phyloP scores from a whole-genome alignment of 2,113 vertebrate species.

The Salvelinus sp. region DNA sequence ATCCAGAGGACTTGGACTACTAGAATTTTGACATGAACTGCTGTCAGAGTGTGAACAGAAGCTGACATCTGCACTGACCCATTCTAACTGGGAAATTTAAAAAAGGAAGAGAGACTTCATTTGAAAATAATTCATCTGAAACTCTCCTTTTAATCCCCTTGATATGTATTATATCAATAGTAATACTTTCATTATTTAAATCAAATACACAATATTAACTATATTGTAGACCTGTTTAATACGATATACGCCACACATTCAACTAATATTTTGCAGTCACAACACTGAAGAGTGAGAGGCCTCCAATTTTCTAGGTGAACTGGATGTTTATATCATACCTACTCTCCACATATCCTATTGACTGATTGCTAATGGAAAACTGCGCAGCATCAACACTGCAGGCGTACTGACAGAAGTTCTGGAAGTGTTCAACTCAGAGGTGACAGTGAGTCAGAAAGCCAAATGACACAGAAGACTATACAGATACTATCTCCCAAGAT shows the following conservation, averaged over 20 bases:
- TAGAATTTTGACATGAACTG: slow-evolving; percentile 4
- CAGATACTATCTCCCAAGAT: slow-evolving; percentile 22
- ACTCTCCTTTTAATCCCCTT: neutral
- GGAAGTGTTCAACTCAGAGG: slow-evolving; percentile 12
- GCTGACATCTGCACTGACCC: neutral
- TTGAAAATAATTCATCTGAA: neutral
- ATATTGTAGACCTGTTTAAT: no score
- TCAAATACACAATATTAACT: neutral
- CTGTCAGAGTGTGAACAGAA: slow-evolving; percentile 9
- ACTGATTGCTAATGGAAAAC: neutral
- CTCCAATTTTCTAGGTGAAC: no score
- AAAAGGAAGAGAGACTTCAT: neutral
- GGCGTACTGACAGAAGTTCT: neutral
- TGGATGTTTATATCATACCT: no score
- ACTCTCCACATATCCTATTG: no score
- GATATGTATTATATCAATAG: neutral
- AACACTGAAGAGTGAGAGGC: neutral
- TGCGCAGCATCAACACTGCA: neutral
- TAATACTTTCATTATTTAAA: neutral
- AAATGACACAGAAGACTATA: slow-evolving; percentile 24
- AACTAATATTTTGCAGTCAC: neutral
- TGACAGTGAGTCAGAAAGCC: slow-evolving; percentile 16
- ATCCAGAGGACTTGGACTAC: neutral
- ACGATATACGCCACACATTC: neutral
- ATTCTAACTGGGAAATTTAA: neutral